Evolutionary conservation across 2,113 vertebrate genomes (phyloP), one percentile per base, ranked within the genome.

Genomic region (Chlorodrepanis virens): DNA sequence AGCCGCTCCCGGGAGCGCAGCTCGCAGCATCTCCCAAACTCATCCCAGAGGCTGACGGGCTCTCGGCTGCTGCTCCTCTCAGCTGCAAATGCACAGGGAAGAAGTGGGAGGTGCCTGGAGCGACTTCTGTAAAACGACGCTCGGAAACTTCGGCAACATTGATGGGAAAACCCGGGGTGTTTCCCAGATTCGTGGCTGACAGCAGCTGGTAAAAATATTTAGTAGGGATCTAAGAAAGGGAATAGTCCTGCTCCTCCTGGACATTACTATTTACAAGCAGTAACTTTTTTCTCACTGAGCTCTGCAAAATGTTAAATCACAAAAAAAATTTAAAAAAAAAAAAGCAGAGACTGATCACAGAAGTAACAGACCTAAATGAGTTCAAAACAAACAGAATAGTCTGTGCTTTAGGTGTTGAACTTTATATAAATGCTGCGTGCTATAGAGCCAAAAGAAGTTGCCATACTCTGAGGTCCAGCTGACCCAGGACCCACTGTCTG

Each of bases 131-230:
- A 42, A 67, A 80, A 72, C 20, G 59, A 90, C 69, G 23, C 79
- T 89, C 52, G 92, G 93, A 95, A 94, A 96, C 29, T 93, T 71
- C 13, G 68, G 70, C 77, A 71, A 60, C 72, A 75, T 19, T 21
- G 78, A 76, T 59, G 77, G 89, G 70, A 90, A 94, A 87, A 49
- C 44, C 86, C 83, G 79, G 56, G 5, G 3, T 77, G 87, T 77
- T 83, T 54, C 71, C 87, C 40, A 10, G 10, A 44, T 11, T 6
- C 5, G 56, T 3, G 64, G 71, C 52, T 63, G 13, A 37, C 2
- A 17, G 84, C 15, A 52, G 12, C 42, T 8, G 33, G 12, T 6
- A 35, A 16, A 31, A 83, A 47, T 5, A 13, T 54, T 67, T 74
- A 5, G 4, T 4, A 13, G 33, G 64, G 31, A 77, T 1, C 1